These are phyloP conservation scores for Sipha flava DNA, from an alignment of 1,140 invertebrate species.

Conservation along the genomic window DNA sequence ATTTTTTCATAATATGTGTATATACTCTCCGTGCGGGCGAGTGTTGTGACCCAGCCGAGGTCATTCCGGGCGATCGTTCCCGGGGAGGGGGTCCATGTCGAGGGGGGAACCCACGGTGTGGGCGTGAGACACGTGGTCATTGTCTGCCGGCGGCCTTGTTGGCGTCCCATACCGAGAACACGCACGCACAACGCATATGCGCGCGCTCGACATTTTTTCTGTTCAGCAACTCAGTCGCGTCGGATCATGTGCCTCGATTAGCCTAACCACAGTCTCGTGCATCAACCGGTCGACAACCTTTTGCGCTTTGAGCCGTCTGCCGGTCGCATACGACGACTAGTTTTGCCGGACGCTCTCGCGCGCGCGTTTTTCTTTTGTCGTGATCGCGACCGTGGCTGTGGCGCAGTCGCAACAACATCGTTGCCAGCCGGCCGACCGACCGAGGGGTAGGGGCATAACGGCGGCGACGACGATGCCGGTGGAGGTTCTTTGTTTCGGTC, in stretches of 20 bases:
- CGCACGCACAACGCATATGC: no score
- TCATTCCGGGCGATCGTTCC: not conserved
- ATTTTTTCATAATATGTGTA: no score
- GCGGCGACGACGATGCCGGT: not conserved
- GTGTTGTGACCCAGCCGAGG: not conserved
- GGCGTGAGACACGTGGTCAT: constrained; percentile 8
- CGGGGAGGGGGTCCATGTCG: no score
- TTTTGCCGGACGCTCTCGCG: not conserved
- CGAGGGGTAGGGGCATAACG: not conserved
- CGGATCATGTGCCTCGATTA: no score
- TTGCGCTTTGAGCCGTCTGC: not conserved
- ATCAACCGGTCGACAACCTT: not conserved
- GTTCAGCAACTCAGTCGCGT: no score
- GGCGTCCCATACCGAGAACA: no score
- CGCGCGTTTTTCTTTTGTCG: not conserved
- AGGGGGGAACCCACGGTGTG: not conserved
- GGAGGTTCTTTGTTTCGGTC: constrained; percentile 30
- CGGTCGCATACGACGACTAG: not conserved
- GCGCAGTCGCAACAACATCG: not conserved
- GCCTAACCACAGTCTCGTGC: not conserved
- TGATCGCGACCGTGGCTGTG: no score
- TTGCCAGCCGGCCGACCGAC: not conserved
- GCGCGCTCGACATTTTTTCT: no score
- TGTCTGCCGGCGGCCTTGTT: not conserved
- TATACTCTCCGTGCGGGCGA: not conserved